Percentiles rank a stretch among this genome's conserved stretches.
phyloP scores from a whole-genome alignment of 2,888 invertebrate species.

The Perdita meconis region DNA sequence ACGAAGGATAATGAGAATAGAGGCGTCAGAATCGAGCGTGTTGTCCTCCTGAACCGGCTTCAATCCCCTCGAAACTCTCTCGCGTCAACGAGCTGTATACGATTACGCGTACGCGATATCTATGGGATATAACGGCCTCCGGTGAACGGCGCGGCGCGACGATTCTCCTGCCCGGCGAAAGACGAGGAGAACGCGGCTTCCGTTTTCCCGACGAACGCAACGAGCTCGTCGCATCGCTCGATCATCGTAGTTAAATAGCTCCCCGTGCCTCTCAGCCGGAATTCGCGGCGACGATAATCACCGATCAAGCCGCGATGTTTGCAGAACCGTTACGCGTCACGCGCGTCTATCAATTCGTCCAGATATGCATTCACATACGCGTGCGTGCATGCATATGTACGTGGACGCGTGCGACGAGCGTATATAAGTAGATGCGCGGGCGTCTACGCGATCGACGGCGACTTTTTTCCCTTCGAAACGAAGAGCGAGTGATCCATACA shows the following conservation, averaged over 20 bases:
- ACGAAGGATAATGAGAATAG: conserved; percentile 75
- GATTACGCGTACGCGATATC: not conserved
- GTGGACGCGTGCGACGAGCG: conserved; percentile 20
- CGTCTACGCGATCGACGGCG: conserved; percentile 44
- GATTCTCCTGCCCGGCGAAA: too few relatives aligned
- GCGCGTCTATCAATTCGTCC: conserved; percentile 40
- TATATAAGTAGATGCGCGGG: conserved; percentile 51
- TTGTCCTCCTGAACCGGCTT: conserved; percentile 34
- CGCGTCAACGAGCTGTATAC: too few relatives aligned
- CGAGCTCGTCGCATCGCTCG: not conserved
- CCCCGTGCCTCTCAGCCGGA: conserved; percentile 18
- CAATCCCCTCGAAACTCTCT: not conserved
- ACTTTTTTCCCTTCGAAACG: conserved; percentile 56
- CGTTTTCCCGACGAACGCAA: too few relatives aligned
- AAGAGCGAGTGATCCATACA: conserved; percentile 77
- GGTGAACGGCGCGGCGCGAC: too few relatives aligned
- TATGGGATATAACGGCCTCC: not conserved
- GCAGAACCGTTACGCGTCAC: conserved; percentile 59
- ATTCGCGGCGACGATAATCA: conserved; percentile 57
- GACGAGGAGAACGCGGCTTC: too few relatives aligned
- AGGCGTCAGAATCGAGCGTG: conserved; percentile 73
- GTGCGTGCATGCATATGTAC: conserved; percentile 11
- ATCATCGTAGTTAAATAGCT: conserved; percentile 6
- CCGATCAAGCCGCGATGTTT: conserved; percentile 43
- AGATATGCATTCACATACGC: not conserved